Evolutionary conservation across 2,797 vertebrate species (phyloP), one percentile per base, ranked within the genome.

Genomic region (Nyctibius grandis): DNA sequence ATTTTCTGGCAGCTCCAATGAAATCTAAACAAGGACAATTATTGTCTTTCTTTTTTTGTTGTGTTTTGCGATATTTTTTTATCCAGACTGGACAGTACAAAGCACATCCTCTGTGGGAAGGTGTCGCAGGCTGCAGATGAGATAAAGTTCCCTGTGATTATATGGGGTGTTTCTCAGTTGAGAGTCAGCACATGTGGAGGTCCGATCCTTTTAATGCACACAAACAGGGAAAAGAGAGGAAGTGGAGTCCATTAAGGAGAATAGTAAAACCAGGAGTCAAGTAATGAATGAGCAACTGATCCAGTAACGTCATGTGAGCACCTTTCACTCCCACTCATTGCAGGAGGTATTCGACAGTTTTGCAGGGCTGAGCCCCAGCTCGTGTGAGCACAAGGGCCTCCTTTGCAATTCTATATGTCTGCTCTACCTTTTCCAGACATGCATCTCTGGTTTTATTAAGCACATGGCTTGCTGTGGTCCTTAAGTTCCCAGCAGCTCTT

Each of bases 401-500:
- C 89, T 77, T 65, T 95, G 96, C 95, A 96, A 95, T 89, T 93
- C 96, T 96, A 89, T 94, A 92, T 92, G 87, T 93, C 95, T 96
- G 95, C 91, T 91, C 69, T 94, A 22, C 91, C 94, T 96, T 96
- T 97, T 95, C 95, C 96, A 97, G 96, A 94, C 96, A 31, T 84
- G 91, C 56, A 75, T 56, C 92, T 89, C 77, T 80, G 79, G 75
- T 93, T 95, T 90, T 74, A 93, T 57, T 51, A 91, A 92, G 69
- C 68, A 18, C 61, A n/a, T 1, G 0, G 85, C 78, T 95, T 91
- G 96, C 84, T 9, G 21, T 84, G 93, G 40, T 92, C 85, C 95
- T 88, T 45, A 23, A 72, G 65, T 53, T 88, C 48, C 80, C 85
- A 86, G 94, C 96, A 85, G 84, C 47, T 77, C 83, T 77, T 75